Evolutionary conservation across 2,797 vertebrate genomes (phyloP), one percentile per base, ranked within the genome.

Genomic region (Acipenser oxyrinchus): DNA sequence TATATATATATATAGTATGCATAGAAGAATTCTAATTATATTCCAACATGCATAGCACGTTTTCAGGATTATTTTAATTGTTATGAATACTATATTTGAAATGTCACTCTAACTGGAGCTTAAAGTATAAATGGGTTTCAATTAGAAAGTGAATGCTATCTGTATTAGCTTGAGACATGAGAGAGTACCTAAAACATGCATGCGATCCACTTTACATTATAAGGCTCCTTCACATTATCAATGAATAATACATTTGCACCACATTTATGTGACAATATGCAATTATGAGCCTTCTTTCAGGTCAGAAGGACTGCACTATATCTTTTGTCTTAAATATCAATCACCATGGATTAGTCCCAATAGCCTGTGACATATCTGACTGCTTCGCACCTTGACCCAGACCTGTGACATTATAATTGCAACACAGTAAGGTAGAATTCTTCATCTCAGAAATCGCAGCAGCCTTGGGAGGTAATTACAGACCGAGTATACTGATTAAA

Each of bases 171-270:
- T 55, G 52, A 10, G 52, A 55, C 52, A 55, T 3, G 9, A 55
- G 23, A 3, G 52, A 55, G 9, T n/a, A 55, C 52, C 52, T 55
- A 3, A 55, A 55, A 55, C 9, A 55, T 9, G 52, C 52, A 55
- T 55, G 52, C 9, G 5, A n/a, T 55, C 52, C 52, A 64, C 59
- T 74, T 78, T 77, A 79, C 72, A 59, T 80, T 82, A 88, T 86
- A 83, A 87, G 79, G 81, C 82, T 78, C 76, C 76, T 75, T 82
- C 83, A 82, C 81, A 78, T 79, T 79, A 75, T 73, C 75, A 73
- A 82, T 82, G 80, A 85, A 81, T 84, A 80, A 86, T 87, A 86
- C 71, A 86, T 86, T 77, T 78, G 75, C 74, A 79, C 75, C 80
- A 37, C 87, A 83, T 18, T 89, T 88, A 84, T 80, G 76, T 73